Base-by-base conservation (phyloP, 2,888 invertebrate genomes). In the Heliconius ethilla region DNA sequence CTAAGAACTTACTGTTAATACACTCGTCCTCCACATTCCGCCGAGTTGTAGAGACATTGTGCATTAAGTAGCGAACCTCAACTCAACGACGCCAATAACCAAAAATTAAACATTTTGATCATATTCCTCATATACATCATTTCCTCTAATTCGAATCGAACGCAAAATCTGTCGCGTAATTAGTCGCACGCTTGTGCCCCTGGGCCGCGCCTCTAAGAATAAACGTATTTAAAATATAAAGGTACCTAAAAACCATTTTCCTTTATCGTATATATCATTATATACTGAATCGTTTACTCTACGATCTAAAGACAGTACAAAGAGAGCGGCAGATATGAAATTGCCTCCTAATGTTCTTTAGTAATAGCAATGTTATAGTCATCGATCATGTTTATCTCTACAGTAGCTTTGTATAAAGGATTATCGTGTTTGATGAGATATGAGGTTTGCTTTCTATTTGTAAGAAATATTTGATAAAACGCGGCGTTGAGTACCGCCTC, bases 331-430 rank as follows among this genome's bases (percentile, higher is more conserved):
- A 15, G n/a, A 18, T 59, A 59, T 33, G 55, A 59, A 59, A 37
- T 72, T 59, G 33, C 72, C 4, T 37, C 15, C 72, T 72, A 59
- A 72, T 25, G 72, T 72, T 72, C 72, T n/a, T 59, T 33, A 37
- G 59, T 72, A 59, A 72, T 72, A n/a, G 25, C 25, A 15, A 55
- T 25, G 13, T 72, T 37, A 37, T 72, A 59, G 59, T 45, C 69
- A 69, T 69, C 69, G 25, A 69, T 69, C 69, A 69, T 69, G 69
- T 69, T 69, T 69, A 69, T 69, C 40, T 69, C 13, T 45, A 25
- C 69, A 27, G 69, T 69, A 69, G 69, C 27, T 40, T 25, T 27
- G 40, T 25, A 27, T 63, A 15, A 27, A 63, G 13, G 63, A 63
- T 63, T 63, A 69, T 40, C 13, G 37, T 67, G 22, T 10, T 67